Evolutionary conservation across 2,113 vertebrate species (phyloP).

Genomic region (Bolborhynchus lineola): DNA sequence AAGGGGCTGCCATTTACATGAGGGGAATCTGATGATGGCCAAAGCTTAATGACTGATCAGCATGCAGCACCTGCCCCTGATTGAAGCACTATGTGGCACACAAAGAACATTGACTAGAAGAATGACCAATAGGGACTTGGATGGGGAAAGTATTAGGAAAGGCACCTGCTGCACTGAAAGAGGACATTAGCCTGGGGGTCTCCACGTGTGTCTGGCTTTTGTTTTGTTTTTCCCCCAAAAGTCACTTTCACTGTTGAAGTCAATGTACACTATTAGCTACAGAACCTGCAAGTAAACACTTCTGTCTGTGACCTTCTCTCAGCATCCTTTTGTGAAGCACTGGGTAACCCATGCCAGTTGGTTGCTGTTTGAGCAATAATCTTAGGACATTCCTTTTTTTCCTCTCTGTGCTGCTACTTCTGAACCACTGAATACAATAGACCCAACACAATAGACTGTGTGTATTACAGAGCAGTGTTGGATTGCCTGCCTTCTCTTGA

Average conservation of each 20-base stretch:
- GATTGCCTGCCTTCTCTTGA: neutral
- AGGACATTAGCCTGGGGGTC: neutral
- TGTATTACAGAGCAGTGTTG: neutral
- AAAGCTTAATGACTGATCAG: neutral
- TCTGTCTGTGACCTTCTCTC: neutral
- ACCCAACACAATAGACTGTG: neutral
- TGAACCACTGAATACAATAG: neutral
- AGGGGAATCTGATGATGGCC: neutral
- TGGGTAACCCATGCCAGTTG: neutral
- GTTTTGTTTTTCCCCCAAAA: neutral
- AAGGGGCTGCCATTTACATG: neutral
- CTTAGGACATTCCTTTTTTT: neutral
- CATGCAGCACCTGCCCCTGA: neutral
- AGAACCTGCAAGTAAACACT: neutral
- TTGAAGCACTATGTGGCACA: neutral
- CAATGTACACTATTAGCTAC: neutral
- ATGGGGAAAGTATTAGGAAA: neutral
- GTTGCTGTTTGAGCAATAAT: neutral
- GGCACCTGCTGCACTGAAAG: neutral
- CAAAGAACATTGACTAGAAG: neutral
- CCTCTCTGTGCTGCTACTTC: neutral
- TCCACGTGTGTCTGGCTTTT: neutral
- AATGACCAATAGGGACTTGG: neutral
- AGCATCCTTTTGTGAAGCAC: neutral
- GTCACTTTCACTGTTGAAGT: neutral